Evolutionary conservation across 2,797 vertebrate species (phyloP).

Genomic region (Acomys russatus): DNA sequence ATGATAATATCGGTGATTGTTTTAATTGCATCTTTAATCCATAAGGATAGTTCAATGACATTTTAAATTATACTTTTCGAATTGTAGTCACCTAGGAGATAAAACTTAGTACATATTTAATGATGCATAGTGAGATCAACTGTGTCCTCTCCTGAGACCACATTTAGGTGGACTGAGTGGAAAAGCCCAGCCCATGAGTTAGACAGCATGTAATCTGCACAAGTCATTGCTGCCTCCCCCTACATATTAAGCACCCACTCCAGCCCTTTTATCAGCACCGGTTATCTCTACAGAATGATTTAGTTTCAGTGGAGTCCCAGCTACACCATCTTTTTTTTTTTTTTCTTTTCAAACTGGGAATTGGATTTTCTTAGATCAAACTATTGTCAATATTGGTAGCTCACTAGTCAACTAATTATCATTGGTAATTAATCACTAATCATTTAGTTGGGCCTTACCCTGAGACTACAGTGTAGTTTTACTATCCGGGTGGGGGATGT

Average conservation of each 20-base stretch:
- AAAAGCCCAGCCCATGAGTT: constrained; percentile 72
- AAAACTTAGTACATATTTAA: constrained; percentile 85
- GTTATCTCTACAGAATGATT: constrained; percentile 53
- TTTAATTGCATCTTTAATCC: constrained; percentile 87
- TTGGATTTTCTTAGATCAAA: constrained; percentile 48
- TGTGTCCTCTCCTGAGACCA: constrained; percentile 83
- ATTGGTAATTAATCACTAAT: constrained; percentile 58
- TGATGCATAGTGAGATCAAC: constrained; percentile 83
- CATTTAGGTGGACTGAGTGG: constrained; percentile 80
- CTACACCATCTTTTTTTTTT: constrained; percentile 45
- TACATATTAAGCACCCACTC: constrained; percentile 51
- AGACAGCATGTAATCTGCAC: constrained; percentile 77
- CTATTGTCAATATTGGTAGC: constrained; percentile 23
- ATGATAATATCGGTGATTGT: constrained; percentile 83
- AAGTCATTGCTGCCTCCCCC: constrained; percentile 71
- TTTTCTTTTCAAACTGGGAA: constrained; percentile 16
- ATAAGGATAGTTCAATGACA: constrained; percentile 85
- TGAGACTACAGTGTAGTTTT: not conserved
- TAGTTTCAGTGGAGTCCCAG: constrained; percentile 40
- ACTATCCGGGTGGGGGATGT: not conserved
- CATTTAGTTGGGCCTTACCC: constrained; percentile 59
- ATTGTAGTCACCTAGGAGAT: constrained; percentile 84
- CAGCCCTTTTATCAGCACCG: constrained; percentile 29
- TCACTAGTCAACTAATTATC: constrained; percentile 40
- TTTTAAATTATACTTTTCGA: constrained; percentile 86